Conservation (phyloP, 2,113 vertebrate genomes). For the Irena cyanogastra region DNA sequence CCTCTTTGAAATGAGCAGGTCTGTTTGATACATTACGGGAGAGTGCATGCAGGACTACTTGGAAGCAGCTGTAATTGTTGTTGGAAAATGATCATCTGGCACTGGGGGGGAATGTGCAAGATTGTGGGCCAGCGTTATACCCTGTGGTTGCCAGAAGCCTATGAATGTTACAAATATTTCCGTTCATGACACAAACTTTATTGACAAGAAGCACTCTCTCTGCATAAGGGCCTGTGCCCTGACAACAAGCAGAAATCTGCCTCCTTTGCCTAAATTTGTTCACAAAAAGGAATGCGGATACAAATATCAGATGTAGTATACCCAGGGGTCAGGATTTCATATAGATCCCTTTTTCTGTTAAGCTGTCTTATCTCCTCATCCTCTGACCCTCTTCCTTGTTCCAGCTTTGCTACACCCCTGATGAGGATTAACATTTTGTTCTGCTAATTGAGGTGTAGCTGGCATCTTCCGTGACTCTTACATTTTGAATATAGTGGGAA, state of each 20-base stretch:
- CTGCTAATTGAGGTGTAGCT: neutral
- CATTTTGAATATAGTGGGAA: neutral
- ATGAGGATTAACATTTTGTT: neutral
- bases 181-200: neutral
- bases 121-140: neutral
- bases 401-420: neutral
- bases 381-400: neutral
- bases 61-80: constrained; percentile 5
- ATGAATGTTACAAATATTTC: constrained; percentile 1
- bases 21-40: neutral
- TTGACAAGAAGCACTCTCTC: neutral
- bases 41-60: neutral
- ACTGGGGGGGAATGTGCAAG: neutral
- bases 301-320: neutral
- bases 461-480: neutral
- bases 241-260: neutral
- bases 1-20: constrained; percentile 99
- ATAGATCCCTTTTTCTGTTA: neutral
- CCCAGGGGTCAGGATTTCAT: neutral
- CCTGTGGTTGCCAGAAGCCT: neutral
- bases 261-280: neutral
- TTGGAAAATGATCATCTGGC: neutral
- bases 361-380: neutral
- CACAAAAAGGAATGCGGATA: neutral
- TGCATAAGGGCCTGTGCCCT: neutral